Conservation (phyloP, 2,113 vertebrate species). For the Brachyhypopomus gauderio region DNA sequence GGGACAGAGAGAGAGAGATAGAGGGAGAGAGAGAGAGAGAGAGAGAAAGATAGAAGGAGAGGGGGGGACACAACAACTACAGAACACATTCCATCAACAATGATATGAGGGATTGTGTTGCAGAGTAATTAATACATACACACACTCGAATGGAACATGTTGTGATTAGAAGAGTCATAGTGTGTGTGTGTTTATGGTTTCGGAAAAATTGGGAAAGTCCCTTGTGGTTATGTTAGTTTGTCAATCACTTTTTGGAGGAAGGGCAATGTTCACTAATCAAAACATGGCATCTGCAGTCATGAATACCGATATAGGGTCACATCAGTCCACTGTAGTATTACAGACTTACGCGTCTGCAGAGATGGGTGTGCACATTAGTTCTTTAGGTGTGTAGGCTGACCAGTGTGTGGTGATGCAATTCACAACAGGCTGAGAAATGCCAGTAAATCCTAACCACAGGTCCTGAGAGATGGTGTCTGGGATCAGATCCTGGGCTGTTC, state of each 20-base stretch:
- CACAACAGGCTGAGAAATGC: constrained; percentile 11
- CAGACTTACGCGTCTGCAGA: background rate
- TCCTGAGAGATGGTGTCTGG: background rate
- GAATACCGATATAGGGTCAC: constrained; percentile 26
- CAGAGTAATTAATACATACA: constrained; percentile 12
- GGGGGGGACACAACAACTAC: background rate
- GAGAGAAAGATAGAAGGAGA: too few species aligned
- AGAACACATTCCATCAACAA: constrained; percentile 24
- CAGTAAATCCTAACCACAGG: background rate
- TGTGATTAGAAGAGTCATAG: constrained; percentile 1
- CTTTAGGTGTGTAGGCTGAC: background rate
- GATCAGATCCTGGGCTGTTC: background rate
- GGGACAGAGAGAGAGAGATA: background rate
- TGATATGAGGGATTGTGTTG: constrained; percentile 21
- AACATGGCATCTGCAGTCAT: constrained; percentile 22
- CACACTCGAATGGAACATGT: background rate
- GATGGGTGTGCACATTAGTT: background rate
- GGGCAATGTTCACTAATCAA: constrained; percentile 15
- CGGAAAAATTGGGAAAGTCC: constrained; percentile 26
- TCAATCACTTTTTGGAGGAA: constrained; percentile 17
- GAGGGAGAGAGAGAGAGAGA: too few species aligned
- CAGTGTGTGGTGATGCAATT: background rate
- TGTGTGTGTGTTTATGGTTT: constrained; percentile 11
- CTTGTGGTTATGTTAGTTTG: constrained; percentile 33
- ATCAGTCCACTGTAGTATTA: background rate